Evolutionary conservation across 2,888 invertebrate species (phyloP).

Genomic region (Agonopterix heracliana): DNA sequence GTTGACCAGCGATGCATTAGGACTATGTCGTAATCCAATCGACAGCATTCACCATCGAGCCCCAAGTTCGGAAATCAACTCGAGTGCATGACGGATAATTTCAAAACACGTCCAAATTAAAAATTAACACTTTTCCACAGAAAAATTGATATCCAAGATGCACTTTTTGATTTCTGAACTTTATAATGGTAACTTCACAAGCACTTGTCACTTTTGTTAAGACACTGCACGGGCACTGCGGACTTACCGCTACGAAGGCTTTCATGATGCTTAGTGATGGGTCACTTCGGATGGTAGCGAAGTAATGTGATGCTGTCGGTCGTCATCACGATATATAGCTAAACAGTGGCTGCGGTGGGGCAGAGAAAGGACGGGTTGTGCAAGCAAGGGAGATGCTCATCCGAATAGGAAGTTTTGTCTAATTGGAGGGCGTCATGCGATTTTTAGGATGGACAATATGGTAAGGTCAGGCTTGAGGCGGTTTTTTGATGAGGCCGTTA

Average conservation of each 20-base stretch:
- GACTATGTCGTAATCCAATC: not conserved
- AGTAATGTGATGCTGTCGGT: slow-evolving; percentile 59
- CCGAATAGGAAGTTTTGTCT: slow-evolving; percentile 57
- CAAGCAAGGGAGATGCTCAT: slow-evolving; percentile 64
- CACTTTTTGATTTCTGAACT: slow-evolving; percentile 56
- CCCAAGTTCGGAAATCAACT: slow-evolving; percentile 9
- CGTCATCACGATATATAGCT: slow-evolving; percentile 62
- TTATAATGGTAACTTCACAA: slow-evolving; percentile 29
- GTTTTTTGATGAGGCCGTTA: not conserved
- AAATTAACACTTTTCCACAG: slow-evolving; percentile 1
- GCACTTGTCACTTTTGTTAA: slow-evolving; percentile 50
- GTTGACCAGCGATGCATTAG: too few species aligned
- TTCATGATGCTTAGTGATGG: slow-evolving; percentile 69
- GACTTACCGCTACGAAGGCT: slow-evolving; percentile 75
- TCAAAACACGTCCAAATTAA: slow-evolving; percentile 2
- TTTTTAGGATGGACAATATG: slow-evolving; percentile 34
- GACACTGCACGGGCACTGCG: slow-evolving; percentile 36
- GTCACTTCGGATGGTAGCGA: slow-evolving; percentile 65
- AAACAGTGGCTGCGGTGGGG: slow-evolving; percentile 55
- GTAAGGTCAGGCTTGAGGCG: slow-evolving; percentile 7
- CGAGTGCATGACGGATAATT: slow-evolving; percentile 8
- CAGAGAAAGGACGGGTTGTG: slow-evolving; percentile 74
- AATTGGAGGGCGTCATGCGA: slow-evolving; percentile 61
- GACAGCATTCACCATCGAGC: slow-evolving; percentile 5
- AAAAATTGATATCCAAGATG: not conserved